Base-by-base conservation (phyloP, 2,888 invertebrate species). In the Trachelus iudaicus region DNA sequence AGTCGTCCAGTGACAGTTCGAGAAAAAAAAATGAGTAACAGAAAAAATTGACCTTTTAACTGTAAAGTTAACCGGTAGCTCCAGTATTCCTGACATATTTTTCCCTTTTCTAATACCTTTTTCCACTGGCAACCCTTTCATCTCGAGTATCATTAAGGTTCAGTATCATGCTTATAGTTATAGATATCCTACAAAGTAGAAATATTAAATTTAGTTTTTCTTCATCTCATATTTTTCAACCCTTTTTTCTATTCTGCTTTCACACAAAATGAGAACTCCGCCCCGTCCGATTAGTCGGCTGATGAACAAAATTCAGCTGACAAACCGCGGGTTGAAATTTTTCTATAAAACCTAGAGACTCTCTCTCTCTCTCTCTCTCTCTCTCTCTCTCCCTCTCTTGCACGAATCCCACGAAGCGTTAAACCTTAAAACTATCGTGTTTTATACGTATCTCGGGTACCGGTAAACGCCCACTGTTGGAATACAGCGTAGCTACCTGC, bases 11-110 rank as follows among this genome's bases (percentile, higher is more conserved):
- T 75, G 69, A 33, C 69, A 79, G 33, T 31, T 69, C 35, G 56
- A 71, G 71, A 79, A 85, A 84, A 83, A 85, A 82, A 83, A 11
- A 69, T 34, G 40, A 40, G 40, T 30, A 30, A 34, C 12, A 76
- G 79, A 86, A 87, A 87, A 83, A 84, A 81, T 81, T 84, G 83
- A 87, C 85, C 87, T 85, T 83, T 84, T 86, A 84, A 87, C 87
- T 77, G 87, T 81, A 78, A 83, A 82, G 83, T 83, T 84, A 86
- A 84, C 85, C 81, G 85, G 77, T 30, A 69, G 78, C 73, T 76
- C 77, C 76, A 69, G 81, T 76, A 76, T 80, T 80, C 76, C 80
- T 84, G 84, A 81, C 83, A 84, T 77, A 82, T 80, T 84, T 84
- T 82, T 82, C 80, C 76, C 73, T 30, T 30, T 69, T 30, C 69